Evolutionary conservation across 2,797 vertebrate genomes (phyloP).

Genomic region (Heliangelus exortis): DNA sequence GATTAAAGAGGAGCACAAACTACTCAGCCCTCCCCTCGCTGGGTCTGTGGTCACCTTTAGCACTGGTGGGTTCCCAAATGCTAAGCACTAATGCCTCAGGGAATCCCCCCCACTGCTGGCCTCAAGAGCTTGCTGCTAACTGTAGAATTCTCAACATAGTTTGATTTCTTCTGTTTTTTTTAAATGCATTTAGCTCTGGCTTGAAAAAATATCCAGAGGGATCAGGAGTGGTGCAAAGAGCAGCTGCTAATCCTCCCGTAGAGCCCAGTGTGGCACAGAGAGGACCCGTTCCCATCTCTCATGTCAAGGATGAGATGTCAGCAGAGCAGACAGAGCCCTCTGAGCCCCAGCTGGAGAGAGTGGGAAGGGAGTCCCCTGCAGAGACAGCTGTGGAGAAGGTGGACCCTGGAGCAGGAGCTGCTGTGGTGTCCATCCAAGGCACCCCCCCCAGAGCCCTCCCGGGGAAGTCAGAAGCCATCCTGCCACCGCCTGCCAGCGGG

Average conservation of each 20-base stretch:
- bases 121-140: conserved; percentile 52
- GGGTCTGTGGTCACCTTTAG: background rate
- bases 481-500: background rate
- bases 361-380: background rate
- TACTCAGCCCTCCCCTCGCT: background rate
- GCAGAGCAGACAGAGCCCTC: background rate
- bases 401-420: background rate
- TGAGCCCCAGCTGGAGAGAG: background rate
- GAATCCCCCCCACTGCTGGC: conserved; percentile 18
- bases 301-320: background rate
- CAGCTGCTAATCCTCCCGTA: conserved; percentile 64
- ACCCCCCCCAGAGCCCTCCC: background rate
- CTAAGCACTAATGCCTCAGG: conserved; percentile 34
- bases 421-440: background rate
- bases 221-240: conserved; percentile 68
- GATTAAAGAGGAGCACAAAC: background rate
- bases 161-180: conserved; percentile 79
- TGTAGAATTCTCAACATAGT: conserved; percentile 68
- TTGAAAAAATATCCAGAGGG: conserved; percentile 73
- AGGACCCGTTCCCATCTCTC: background rate
- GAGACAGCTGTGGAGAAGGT: background rate
- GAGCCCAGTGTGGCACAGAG: conserved; percentile 70
- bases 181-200: conserved; percentile 76
- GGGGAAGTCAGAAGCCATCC: conserved; percentile 14
- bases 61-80: conserved; percentile 3